Percentiles rank a stretch among this genome's conserved stretches.
phyloP scores from a whole-genome alignment of 2,797 vertebrate species.

The Rhabdomys pumilio region DNA sequence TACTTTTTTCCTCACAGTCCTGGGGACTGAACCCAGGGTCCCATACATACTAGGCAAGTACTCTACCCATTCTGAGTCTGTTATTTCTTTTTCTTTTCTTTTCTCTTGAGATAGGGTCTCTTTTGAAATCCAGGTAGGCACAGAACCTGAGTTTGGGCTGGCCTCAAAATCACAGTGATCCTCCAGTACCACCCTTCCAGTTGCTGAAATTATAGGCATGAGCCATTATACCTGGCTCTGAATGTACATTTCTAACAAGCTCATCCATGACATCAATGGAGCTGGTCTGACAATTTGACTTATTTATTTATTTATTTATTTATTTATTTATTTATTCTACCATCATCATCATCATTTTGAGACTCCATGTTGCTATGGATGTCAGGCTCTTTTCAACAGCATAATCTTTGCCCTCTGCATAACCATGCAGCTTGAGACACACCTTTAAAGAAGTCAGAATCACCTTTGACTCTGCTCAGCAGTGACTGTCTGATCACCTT shows the following conservation, averaged over 20 bases:
- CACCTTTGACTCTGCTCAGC: not conserved
- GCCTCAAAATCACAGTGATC: not conserved
- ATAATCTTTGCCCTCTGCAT: not conserved
- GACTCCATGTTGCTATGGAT: not conserved
- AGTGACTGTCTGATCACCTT: too few species aligned
- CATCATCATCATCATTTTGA: not conserved
- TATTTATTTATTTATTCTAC: not conserved
- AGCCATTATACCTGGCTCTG: not conserved
- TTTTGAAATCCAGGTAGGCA: too few species aligned
- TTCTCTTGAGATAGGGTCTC: not conserved
- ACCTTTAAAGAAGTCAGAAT: not conserved
- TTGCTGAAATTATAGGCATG: not conserved
- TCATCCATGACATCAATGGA: not conserved
- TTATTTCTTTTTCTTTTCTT: not conserved
- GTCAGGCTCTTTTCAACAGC: not conserved
- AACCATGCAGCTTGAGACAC: not conserved
- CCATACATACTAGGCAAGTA: not conserved
- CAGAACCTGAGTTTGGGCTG: not conserved
- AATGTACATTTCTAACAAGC: slow-evolving; percentile 25
- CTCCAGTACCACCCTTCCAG: not conserved
- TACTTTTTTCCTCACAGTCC: too few species aligned
- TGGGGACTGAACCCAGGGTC: not conserved
- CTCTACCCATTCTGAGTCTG: not conserved
- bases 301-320: not conserved
- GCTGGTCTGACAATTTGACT: not conserved